A percentile compares a stretch with the other conserved stretches of the same genome.
phyloP scores from a whole-genome alignment of 2,888 invertebrate genomes.

The Eristalis intricaria region DNA sequence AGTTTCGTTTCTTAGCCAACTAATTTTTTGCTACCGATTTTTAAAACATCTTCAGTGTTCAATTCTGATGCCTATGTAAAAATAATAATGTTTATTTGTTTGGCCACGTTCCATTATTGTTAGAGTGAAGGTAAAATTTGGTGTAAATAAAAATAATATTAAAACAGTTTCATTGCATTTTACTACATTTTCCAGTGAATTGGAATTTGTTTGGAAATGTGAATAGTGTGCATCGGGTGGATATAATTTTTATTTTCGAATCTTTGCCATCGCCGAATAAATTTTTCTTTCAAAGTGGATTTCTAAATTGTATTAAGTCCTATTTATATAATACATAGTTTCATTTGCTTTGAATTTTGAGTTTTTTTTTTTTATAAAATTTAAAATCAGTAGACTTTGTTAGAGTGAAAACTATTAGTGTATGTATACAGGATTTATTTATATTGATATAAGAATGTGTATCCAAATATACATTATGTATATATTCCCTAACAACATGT shows the following conservation, averaged over 20 bases:
- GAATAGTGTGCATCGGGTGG: background rate
- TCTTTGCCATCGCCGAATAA: background rate
- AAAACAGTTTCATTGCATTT: background rate
- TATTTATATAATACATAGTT: conserved; percentile 69
- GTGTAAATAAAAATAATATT: background rate
- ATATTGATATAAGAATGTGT: conserved; percentile 52
- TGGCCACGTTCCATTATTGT: background rate
- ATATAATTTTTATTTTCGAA: background rate
- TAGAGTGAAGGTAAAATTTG: background rate
- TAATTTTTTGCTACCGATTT: background rate
- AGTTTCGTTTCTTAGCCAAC: too few species aligned
- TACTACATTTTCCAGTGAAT: background rate
- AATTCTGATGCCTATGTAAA: background rate
- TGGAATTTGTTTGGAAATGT: background rate
- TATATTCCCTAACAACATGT: conserved; percentile 69
- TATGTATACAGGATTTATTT: conserved; percentile 64
- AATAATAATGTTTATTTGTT: background rate
- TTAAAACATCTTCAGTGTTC: background rate
- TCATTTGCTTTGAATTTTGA: conserved; percentile 26
- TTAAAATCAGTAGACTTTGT: conserved; percentile 59
- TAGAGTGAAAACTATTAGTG: conserved; percentile 44
- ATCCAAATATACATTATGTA: conserved; percentile 54
- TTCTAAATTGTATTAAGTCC: conserved; percentile 59
- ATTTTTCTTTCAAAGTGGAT: conserved; percentile 41
- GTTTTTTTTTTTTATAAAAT: conserved; percentile 45